Base-by-base conservation (phyloP, 2,888 invertebrate species). In the Drosophila emarginata region DNA sequence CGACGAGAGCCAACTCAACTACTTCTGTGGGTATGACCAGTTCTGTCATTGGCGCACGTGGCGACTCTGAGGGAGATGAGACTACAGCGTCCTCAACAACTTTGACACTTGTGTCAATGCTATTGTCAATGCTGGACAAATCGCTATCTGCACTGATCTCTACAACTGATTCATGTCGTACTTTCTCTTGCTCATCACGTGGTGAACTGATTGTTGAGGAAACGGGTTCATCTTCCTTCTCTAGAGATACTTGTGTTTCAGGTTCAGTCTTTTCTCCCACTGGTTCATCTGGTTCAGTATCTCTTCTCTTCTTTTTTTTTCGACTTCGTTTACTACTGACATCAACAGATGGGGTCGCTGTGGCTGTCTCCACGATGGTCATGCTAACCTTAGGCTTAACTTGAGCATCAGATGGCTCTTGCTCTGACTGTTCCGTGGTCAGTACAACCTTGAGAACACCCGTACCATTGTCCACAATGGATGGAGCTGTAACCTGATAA, bases 251-350 rank as follows among this genome's bases (percentile, higher is more conserved):
- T 23, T 60, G 52, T 15, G 59, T 32, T 56, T 76, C 66, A 23
- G 94, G 93, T 45, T 94, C 93, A 26, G 66, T 61, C 61, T 89
- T 80, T 50, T 78, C 71, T 54, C 74, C 76, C 62, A 65, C 72
- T 21, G 60, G 76, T 32, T 74, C 72, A 18, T 73, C 72, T 36
- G 50, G 54, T 37, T 85, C 91, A 45, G 91, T 90, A 53, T 92
- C 92, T 91, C 94, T 94, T 89, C 92, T 93, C 91, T 94, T 94
- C 93, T 94, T 94, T 92, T 93, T 94, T 93, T 93, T 94, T 92
- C 94, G 94, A 91, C 93, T 94, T 89, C 93, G 92, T 80, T 94
- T 93, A 54, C 92, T 92, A 76, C 93, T 93, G 70, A 91, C 91
- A 76, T 93, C 92, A 14, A 92, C 89, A 36, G 92, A 92, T 62